phyloP scores from a whole-genome alignment of 2,888 invertebrate species.

The Quadroppia sp. region DNA sequence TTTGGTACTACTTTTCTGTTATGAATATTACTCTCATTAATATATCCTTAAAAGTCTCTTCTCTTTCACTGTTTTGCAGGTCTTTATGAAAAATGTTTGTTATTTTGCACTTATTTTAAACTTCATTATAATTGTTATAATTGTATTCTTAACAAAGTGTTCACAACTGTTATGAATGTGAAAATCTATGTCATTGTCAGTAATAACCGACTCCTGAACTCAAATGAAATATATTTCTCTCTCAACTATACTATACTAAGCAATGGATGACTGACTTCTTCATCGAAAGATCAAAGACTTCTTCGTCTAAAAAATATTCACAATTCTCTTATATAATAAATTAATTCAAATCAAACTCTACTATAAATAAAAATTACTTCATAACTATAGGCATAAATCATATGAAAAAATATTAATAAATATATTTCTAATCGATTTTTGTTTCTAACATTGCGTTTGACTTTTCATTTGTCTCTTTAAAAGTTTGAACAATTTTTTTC shows the following conservation, averaged over 20 bases:
- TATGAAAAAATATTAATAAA: neutral
- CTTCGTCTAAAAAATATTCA: no score
- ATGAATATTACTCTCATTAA: no score
- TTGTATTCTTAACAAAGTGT: neutral
- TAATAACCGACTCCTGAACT: conserved; percentile 1
- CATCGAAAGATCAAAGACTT: neutral
- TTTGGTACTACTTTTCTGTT: no score
- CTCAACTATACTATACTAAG: neutral
- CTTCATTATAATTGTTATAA: neutral
- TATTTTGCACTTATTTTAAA: neutral
- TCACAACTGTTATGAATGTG: neutral
- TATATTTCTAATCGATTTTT: neutral
- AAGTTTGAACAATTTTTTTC: neutral
- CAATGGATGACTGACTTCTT: neutral
- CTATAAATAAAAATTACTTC: no score
- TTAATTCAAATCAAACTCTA: no score
- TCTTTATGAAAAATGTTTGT: neutral
- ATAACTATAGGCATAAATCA: neutral
- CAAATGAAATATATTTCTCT: neutral
- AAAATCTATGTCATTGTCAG: neutral
- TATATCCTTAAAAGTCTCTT: no score
- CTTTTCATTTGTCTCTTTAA: no score
- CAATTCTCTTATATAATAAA: no score
- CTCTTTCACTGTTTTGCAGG: no score
- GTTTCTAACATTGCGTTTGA: neutral